Conservation (phyloP, 2,888 invertebrate species). For the Zaprionus obscuricornis region DNA sequence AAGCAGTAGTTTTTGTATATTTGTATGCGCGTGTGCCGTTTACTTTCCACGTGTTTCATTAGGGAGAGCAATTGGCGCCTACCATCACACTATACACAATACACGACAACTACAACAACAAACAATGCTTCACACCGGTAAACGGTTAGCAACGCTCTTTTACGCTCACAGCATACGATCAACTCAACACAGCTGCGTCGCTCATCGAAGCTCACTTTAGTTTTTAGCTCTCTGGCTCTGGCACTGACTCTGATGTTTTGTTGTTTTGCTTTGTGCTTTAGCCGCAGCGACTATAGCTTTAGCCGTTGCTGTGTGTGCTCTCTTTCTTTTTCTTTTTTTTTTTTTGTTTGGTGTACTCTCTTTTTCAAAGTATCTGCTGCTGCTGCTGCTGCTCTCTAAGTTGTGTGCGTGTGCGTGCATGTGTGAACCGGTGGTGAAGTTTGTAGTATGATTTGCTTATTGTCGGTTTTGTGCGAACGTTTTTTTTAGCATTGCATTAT, state of each 20-base stretch:
- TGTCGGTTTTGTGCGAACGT: conserved; percentile 51
- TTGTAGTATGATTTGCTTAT: conserved; percentile 40
- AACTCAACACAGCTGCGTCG: conserved; percentile 19
- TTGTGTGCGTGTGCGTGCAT: conserved; percentile 18
- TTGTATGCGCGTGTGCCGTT: conserved; percentile 4
- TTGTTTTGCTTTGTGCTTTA: background rate
- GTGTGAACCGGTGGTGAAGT: conserved; percentile 61
- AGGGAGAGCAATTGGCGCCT: conserved; percentile 14
- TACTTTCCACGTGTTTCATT: conserved; percentile 44
- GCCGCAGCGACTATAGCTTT: conserved; percentile 18
- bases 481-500: conserved; percentile 71
- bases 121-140: background rate
- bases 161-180: conserved; percentile 7
- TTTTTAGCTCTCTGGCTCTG: background rate
- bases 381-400: conserved; percentile 8
- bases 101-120: background rate
- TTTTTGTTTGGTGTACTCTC: conserved; percentile 4
- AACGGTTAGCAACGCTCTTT: background rate
- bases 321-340: conserved; percentile 25
- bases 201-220: conserved; percentile 52
- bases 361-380: conserved; percentile 6
- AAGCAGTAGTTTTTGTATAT: background rate
- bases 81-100: background rate
- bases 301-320: conserved; percentile 20
- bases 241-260: background rate